Evolutionary conservation across 2,113 vertebrate genomes (phyloP).

Genomic region (Vicugna pacos): DNA sequence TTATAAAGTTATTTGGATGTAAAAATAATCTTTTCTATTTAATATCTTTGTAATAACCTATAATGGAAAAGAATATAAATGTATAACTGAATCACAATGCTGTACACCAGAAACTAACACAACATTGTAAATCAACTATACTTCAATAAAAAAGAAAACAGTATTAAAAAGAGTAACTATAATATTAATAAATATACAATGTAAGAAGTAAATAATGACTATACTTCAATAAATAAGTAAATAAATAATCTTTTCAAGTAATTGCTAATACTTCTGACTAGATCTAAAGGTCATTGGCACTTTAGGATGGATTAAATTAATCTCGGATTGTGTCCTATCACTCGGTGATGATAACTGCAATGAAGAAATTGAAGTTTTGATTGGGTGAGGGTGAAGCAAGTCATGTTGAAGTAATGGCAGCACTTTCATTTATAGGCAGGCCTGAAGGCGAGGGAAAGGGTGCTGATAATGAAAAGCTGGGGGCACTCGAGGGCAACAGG

Average conservation of each 20-base stretch:
- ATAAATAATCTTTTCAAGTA: slow-evolving; percentile 8
- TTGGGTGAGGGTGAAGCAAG: slow-evolving; percentile 7
- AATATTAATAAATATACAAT: not conserved
- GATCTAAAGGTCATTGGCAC: not conserved
- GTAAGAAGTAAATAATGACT: too few relatives aligned
- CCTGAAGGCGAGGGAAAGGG: not conserved
- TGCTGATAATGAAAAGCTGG: not conserved
- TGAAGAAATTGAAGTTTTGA: slow-evolving; percentile 18
- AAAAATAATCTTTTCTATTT: not conserved
- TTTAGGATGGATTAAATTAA: slow-evolving; percentile 21
- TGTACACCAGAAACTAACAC: too few relatives aligned
- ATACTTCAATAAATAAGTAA: too few relatives aligned
- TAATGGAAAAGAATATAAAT: too few relatives aligned
- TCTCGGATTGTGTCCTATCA: not conserved
- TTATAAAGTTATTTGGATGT: slow-evolving; percentile 12
- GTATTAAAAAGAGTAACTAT: too few relatives aligned
- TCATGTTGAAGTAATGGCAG: not conserved
- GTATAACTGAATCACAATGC: too few relatives aligned
- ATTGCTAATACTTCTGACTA: slow-evolving; percentile 15
- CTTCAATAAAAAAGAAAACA: too few relatives aligned
- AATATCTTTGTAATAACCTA: too few relatives aligned
- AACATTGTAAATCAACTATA: too few relatives aligned
- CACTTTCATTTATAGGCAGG: not conserved
- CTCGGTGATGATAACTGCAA: not conserved
- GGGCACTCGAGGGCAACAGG: not conserved